Percentiles rank a stretch among this genome's conserved stretches.
These are phyloP conservation scores for Petrolisthes cinctipes DNA, from an alignment of 2,888 invertebrate species.

Conservation along the genomic window DNA sequence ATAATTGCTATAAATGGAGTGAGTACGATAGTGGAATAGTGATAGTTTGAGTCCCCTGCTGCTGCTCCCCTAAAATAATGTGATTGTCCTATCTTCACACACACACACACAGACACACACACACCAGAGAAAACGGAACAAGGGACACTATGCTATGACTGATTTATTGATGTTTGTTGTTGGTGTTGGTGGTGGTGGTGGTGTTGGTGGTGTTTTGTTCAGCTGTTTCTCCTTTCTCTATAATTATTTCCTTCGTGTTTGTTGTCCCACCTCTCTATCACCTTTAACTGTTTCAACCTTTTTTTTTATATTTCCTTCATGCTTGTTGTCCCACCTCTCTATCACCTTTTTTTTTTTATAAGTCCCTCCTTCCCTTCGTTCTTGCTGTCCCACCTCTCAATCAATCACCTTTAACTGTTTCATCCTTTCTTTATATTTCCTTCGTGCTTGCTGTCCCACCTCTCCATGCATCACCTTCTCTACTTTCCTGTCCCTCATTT, in stretches of 20 bases:
- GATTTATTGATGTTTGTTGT: not conserved
- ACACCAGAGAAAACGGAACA: constrained; percentile 30
- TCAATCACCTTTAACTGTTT: not conserved
- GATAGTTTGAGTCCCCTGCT: constrained; percentile 53
- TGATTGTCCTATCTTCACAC: constrained; percentile 39
- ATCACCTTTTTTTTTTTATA: not conserved
- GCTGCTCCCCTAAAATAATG: not conserved
- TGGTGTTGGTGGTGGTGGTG: not conserved
- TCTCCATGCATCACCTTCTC: not conserved
- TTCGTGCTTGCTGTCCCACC: too few relatives aligned
- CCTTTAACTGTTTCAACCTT: not conserved
- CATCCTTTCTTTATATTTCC: not conserved
- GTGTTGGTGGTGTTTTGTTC: not conserved
- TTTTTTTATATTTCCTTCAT: too few relatives aligned
- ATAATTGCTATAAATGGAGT: constrained; percentile 53
- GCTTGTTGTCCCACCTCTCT: too few relatives aligned
- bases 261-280: too few relatives aligned
- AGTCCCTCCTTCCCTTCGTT: not conserved
- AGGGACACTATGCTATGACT: constrained; percentile 15
- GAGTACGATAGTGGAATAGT: constrained; percentile 40
- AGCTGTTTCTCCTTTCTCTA: not conserved
- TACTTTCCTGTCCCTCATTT: not conserved
- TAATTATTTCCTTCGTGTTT: not conserved
- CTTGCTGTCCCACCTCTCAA: too few relatives aligned
- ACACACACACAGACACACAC: not conserved